phyloP scores from a whole-genome alignment of 2,888 invertebrate species.

The Petrophora chlorosata region DNA sequence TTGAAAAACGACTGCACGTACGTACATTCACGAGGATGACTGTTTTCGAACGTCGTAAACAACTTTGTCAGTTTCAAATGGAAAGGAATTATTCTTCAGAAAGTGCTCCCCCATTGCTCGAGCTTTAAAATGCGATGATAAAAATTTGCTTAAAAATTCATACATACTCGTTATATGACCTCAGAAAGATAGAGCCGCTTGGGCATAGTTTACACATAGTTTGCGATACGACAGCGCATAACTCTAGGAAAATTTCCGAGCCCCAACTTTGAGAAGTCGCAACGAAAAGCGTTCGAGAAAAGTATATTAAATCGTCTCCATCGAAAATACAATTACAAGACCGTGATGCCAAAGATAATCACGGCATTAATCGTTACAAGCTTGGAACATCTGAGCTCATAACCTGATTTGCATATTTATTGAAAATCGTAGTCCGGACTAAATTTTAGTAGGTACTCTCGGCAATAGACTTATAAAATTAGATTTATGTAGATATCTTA shows the following conservation, averaged over 20 bases:
- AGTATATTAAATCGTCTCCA: slow-evolving; percentile 35
- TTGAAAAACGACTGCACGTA: slow-evolving; percentile 61
- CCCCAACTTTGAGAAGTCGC: slow-evolving; percentile 41
- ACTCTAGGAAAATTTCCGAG: slow-evolving; percentile 47
- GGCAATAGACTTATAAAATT: slow-evolving; percentile 51
- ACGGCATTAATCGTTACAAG: slow-evolving; percentile 52
- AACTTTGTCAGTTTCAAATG: slow-evolving; percentile 61
- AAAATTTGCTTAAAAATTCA: slow-evolving; percentile 42
- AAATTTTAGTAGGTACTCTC: slow-evolving; percentile 50
- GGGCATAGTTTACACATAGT: slow-evolving; percentile 63
- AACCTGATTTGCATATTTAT: slow-evolving; percentile 67
- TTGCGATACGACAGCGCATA: slow-evolving; percentile 51
- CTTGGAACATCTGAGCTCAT: slow-evolving; percentile 56
- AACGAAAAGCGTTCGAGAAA: slow-evolving; percentile 40
- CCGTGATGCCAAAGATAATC: slow-evolving; percentile 50
- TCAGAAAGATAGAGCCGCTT: slow-evolving; percentile 48
- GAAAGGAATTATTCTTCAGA: slow-evolving; percentile 56
- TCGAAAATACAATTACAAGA: slow-evolving; percentile 49
- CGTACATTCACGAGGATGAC: slow-evolving; percentile 47
- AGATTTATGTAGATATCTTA: slow-evolving; percentile 48
- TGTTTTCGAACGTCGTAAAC: slow-evolving; percentile 60
- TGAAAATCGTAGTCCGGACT: slow-evolving; percentile 62
- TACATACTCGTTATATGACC: slow-evolving; percentile 37
- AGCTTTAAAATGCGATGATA: slow-evolving; percentile 38
- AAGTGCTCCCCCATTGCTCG: slow-evolving; percentile 45